Conservation (phyloP, 2,888 invertebrate species). For the Eurois occulta region DNA sequence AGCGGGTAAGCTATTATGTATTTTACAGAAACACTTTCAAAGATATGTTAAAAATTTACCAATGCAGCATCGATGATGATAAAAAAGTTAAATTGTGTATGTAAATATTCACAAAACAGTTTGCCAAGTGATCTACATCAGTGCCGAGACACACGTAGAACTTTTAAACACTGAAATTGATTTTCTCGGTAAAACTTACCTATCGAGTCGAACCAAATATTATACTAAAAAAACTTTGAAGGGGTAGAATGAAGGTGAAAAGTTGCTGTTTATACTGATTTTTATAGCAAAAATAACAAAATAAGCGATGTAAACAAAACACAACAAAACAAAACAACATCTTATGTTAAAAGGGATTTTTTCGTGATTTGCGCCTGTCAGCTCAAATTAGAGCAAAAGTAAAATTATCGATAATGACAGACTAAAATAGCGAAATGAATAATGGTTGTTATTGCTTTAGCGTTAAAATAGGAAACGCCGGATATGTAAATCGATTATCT, state of each 20-base stretch:
- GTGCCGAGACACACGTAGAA: conserved; percentile 64
- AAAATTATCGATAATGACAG: conserved; percentile 3
- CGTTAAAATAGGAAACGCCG: neutral
- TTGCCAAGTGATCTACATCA: conserved; percentile 71
- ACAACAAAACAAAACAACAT: neutral
- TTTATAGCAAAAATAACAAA: conserved; percentile 17
- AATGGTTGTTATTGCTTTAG: conserved; percentile 2
- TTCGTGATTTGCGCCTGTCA: neutral
- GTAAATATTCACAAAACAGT: conserved; percentile 80
- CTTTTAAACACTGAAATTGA: conserved; percentile 74
- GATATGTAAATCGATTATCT: conserved; percentile 37
- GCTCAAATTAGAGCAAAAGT: neutral
- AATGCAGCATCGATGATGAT: conserved; percentile 9
- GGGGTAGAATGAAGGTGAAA: conserved; percentile 23
- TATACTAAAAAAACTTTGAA: conserved; percentile 35
- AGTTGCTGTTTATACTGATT: neutral
- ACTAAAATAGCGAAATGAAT: neutral
- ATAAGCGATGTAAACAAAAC: too few relatives aligned
- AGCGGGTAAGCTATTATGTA: conserved; percentile 1
- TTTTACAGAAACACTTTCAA: neutral
- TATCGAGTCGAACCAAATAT: conserved; percentile 50
- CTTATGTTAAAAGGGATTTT: neutral
- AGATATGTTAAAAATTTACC: conserved; percentile 11
- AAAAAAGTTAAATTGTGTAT: conserved; percentile 84
- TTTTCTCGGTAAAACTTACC: conserved; percentile 64